These are phyloP conservation scores for Candidula unifasciata DNA, from an alignment of 2,888 invertebrate species.

Conservation along the genomic window DNA sequence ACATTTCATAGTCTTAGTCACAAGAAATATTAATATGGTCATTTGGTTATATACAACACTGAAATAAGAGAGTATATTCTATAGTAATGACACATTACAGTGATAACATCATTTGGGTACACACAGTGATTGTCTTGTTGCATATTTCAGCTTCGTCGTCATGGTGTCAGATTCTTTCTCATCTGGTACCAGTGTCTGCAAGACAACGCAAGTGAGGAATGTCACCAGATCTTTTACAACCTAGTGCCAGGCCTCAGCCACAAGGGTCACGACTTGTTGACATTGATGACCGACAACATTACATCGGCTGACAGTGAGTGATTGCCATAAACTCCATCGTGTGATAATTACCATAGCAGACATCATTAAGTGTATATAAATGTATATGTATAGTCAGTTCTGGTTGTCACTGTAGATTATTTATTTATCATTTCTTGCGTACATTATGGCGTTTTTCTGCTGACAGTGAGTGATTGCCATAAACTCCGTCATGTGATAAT, in stretches of 20 bases:
- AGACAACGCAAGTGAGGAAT: conserved; percentile 92
- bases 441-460: conserved; percentile 1
- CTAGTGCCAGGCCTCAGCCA: conserved; percentile 83
- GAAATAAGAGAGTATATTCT: no score
- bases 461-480: conserved; percentile 64
- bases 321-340: neutral
- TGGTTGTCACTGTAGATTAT: no score
- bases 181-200: conserved; percentile 96
- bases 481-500: neutral
- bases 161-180: conserved; percentile 86
- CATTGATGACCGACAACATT: conserved; percentile 53
- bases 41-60: no score
- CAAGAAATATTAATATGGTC: no score
- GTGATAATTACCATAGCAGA: neutral
- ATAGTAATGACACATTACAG: no score
- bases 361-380: neutral
- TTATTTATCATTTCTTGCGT: no score
- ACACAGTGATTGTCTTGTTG: neutral
- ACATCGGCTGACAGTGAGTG: conserved; percentile 67
- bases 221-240: conserved; percentile 93
- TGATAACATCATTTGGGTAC: neutral
- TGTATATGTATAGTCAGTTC: no score
- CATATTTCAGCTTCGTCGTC: conserved; percentile 72
- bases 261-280: conserved; percentile 62
- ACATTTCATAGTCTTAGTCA: no score